phyloP scores from a whole-genome alignment of 2,113 vertebrate species.

The Ictalurus furcatus region DNA sequence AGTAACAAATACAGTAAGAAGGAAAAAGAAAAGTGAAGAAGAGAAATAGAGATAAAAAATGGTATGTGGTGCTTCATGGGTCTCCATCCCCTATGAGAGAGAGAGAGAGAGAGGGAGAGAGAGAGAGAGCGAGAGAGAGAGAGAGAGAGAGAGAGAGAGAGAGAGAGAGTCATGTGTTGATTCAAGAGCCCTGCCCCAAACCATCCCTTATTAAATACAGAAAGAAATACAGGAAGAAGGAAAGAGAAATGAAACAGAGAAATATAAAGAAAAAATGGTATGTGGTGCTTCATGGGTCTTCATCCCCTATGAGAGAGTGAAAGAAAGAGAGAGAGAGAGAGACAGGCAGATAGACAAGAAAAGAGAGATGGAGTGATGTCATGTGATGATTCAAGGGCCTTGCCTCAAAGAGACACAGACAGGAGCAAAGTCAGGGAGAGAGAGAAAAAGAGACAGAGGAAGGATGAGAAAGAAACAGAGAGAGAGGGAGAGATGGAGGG shows the following conservation, averaged over 20 bases:
- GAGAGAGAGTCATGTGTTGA: too few relatives aligned
- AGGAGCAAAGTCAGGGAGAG: not conserved
- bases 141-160: slow-evolving; percentile 57
- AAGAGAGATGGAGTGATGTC: not conserved
- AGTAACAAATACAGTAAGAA: slow-evolving; percentile 76
- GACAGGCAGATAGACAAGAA: slow-evolving; percentile 4
- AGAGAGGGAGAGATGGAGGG: not conserved
- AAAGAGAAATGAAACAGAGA: too few relatives aligned
- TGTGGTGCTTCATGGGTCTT: not conserved
- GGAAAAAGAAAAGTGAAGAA: slow-evolving; percentile 56
- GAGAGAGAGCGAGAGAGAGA: slow-evolving; percentile 16
- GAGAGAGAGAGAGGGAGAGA: slow-evolving; percentile 51
- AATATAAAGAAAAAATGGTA: not conserved
- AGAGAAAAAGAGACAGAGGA: too few relatives aligned
- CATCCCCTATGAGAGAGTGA: not conserved
- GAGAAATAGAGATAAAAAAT: not conserved
- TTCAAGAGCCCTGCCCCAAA: too few relatives aligned
- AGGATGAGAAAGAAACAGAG: not conserved
- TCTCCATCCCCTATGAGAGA: not conserved
- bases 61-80: not conserved
- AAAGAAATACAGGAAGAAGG: too few relatives aligned
- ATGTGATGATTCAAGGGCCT: not conserved
- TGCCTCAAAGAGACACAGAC: not conserved
- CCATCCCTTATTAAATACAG: too few relatives aligned
- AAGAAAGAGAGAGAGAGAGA: not conserved